Evolutionary conservation across 1,140 invertebrate genomes (phyloP), one percentile per base, ranked within the genome.

Genomic region (Drosophila ambigua): DNA sequence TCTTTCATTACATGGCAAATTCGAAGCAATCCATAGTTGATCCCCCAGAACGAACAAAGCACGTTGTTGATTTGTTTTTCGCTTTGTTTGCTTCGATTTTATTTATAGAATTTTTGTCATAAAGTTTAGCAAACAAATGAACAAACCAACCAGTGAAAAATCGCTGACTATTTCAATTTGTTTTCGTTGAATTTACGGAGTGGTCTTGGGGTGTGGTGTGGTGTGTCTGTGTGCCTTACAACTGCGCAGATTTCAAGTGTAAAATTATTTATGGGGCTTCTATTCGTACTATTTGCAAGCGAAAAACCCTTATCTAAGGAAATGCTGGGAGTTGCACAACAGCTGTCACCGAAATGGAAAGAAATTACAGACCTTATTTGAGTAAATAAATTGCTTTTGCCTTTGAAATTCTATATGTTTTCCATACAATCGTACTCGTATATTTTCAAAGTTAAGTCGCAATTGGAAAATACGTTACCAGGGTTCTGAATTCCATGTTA

Each of bases 91-190:
- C 71, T 72, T 48, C 16, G n/a, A 44, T 39, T 54, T 75, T 87
- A 87, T 87, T 88, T 87, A 83, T 87, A 87, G 79, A 66, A 39
- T 44, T 83, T 88, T 88, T 88, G 83, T 83, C 83, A 88, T 88
- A 83, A 87, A 83, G 79, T 88, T 87, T 88, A 87, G 66, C 83
- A 87, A 87, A 87, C 79, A 85, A 87, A 68, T 66, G 55, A 55
- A 61, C 41, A 20, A 55, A 63, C 26, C 28, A 43, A 28, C 39
- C 55, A 62, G 52, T 50, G 49, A 84, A 84, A 83, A 78, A 73
- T 57, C 26, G 57, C 73, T 71, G 66, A 69, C 79, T 39, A 58
- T 74, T 74, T 43, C 26, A 35, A 49, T 67, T 57, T 31, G 65
- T 65, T 79, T 72, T 83, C 71, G 45, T 57, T 66, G 46, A 28